Evolutionary conservation across 2,113 vertebrate genomes (phyloP).

Genomic region (Tachysurus vachellii): DNA sequence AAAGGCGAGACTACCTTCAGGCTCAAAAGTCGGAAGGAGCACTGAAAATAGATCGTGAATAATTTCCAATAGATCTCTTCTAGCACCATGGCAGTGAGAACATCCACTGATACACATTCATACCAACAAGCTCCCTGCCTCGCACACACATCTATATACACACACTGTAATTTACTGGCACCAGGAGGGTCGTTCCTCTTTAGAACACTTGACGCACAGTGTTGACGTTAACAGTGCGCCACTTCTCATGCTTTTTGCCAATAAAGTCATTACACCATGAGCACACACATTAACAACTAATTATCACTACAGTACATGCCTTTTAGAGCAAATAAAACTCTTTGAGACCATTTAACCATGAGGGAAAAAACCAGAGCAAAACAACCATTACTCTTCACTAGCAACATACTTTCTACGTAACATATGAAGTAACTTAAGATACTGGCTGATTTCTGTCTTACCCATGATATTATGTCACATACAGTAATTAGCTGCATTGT

Average conservation of each 20-base stretch:
- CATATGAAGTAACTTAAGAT: background rate
- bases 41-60: constrained; percentile 36
- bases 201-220: background rate
- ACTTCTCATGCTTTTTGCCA: constrained; percentile 11
- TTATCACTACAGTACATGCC: constrained; percentile 34
- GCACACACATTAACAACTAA: constrained; percentile 19
- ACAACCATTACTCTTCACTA: background rate
- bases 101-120: background rate
- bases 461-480: constrained; percentile 18
- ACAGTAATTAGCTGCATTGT: constrained; percentile 33
- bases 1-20: constrained; percentile 28
- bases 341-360: constrained; percentile 25
- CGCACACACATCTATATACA: background rate
- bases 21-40: constrained; percentile 13
- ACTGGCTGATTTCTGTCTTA: constrained; percentile 8
- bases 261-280: constrained; percentile 29
- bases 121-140: background rate
- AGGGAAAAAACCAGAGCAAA: background rate
- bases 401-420: background rate
- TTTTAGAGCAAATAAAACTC: constrained; percentile 29
- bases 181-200: constrained; percentile 17
- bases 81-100: constrained; percentile 22
- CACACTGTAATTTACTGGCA: background rate
- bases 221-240: background rate
- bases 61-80: constrained; percentile 32